These are phyloP conservation scores for Piscicola geometra DNA, from an alignment of 2,888 invertebrate species.

Conservation along the genomic window DNA sequence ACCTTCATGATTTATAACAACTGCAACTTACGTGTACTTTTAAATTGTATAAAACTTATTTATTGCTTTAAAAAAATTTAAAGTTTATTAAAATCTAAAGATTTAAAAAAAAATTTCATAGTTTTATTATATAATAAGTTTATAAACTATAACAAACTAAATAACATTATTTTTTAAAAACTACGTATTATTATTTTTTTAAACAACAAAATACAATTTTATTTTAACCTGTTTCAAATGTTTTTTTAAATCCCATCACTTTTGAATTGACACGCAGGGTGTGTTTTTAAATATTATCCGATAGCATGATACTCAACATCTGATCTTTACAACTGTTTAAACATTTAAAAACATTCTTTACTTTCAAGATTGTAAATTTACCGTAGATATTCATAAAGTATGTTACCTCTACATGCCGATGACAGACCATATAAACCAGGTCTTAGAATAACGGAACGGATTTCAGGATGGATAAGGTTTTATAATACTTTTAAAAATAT, in stretches of 20 bases:
- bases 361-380: too few relatives aligned
- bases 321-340: too few relatives aligned
- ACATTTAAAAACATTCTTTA: too few relatives aligned
- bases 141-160: neutral
- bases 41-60: neutral
- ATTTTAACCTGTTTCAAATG: neutral
- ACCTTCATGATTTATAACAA: neutral
- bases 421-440: conserved; percentile 54
- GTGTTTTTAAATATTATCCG: conserved; percentile 12
- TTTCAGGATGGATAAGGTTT: conserved; percentile 56
- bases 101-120: neutral
- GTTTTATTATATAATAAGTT: neutral
- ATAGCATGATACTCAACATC: too few relatives aligned
- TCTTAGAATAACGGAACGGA: conserved; percentile 52
- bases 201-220: too few relatives aligned
- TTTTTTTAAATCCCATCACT: conserved; percentile 16
- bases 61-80: too few relatives aligned
- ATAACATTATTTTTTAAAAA: neutral
- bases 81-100: neutral
- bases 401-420: conserved; percentile 55
- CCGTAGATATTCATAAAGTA: conserved; percentile 41
- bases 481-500: too few relatives aligned
- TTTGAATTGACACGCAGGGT: conserved; percentile 34
- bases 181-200: neutral
- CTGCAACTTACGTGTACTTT: neutral